Percentiles rank a stretch among this genome's conserved stretches.
These are phyloP conservation scores for Apodemia hepburni DNA, from an alignment of 2,888 invertebrate species.

Conservation along the genomic window DNA sequence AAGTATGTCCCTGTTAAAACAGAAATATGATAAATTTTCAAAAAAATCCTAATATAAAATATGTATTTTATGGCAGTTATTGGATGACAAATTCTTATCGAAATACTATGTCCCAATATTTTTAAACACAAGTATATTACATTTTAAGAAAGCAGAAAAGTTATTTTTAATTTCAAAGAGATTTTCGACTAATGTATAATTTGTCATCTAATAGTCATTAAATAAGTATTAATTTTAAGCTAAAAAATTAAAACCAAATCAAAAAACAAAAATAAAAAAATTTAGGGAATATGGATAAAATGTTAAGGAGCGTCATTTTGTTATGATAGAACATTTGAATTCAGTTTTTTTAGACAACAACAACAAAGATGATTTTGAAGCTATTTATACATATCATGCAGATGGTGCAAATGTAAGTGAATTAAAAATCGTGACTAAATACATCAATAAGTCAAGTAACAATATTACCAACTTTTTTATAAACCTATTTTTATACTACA, in stretches of 20 bases:
- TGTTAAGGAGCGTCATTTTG: not conserved
- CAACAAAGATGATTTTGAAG: not conserved
- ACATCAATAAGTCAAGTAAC: too few relatives aligned
- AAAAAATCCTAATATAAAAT: not conserved
- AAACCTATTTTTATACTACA: too few relatives aligned
- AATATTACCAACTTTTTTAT: too few relatives aligned
- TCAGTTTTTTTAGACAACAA: not conserved
- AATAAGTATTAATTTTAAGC: too few relatives aligned
- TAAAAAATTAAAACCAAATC: too few relatives aligned
- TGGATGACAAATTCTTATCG: not conserved
- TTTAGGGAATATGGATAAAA: not conserved
- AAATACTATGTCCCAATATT: too few relatives aligned
- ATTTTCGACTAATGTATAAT: too few relatives aligned
- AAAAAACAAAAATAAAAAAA: not conserved
- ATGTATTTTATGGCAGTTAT: not conserved
- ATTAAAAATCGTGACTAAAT: too few relatives aligned
- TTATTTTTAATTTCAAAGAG: too few relatives aligned
- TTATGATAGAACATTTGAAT: not conserved
- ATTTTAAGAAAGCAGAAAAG: too few relatives aligned
- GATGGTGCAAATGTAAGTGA: not conserved
- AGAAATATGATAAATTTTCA: not conserved
- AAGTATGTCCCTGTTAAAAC: constrained; percentile 93
- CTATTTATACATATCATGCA: not conserved
- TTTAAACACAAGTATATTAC: too few relatives aligned
- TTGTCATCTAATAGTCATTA: too few relatives aligned